Base-by-base conservation (phyloP, 2,888 invertebrate genomes). In the Melangyna quadrimaculata region DNA sequence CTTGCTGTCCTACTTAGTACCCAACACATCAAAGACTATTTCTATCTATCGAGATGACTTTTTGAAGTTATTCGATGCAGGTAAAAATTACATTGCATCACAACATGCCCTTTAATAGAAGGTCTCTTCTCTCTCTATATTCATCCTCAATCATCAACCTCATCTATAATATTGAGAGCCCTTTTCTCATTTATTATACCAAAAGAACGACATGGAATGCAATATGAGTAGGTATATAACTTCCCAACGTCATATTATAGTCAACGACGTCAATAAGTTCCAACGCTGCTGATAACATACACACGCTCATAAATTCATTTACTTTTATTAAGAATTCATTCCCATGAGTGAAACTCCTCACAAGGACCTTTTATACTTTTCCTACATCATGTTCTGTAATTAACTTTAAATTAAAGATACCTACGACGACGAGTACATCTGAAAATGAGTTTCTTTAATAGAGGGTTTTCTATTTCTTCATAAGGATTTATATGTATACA, bases 351-450 rank as follows among this genome's bases (percentile, higher is more conserved):
- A 8, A 29, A 14, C 14, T 65, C 27, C 29, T 32, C 6, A 45
- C 45, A 65, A 45, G 65, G 43, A 65, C 19, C 17, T 19, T 14
- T 19, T 32, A 12, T 51, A 5, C 0, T 3, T 6, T 14, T 51
- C 19, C 45, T 12, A 48, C 10, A 19, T 12, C 2, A 10, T 7
- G 14, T n/a, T n/a, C n/a, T 32, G n/a, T 51, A 67, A 67, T 67
- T 67, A 51, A 51, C 51, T 67, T 67, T 67, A 67, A 67, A 35
- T 51, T 67, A 67, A 48, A 67, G 51, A 67, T 48, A n/a, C n/a
- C n/a, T n/a, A n/a, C n/a, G n/a, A n/a, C n/a, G n/a, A n/a, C n/a
- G n/a, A n/a, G n/a, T n/a, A 27, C 51, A 35, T 51, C 35, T 29
- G 35, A 3, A 40, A 35, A n/a, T 8, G n/a, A 35, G n/a, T 35